A percentile compares a stretch with the other conserved stretches of the same genome.
Conservation (phyloP, 92 coral and sea anemone species). For the Scolanthus callimorphus region DNA sequence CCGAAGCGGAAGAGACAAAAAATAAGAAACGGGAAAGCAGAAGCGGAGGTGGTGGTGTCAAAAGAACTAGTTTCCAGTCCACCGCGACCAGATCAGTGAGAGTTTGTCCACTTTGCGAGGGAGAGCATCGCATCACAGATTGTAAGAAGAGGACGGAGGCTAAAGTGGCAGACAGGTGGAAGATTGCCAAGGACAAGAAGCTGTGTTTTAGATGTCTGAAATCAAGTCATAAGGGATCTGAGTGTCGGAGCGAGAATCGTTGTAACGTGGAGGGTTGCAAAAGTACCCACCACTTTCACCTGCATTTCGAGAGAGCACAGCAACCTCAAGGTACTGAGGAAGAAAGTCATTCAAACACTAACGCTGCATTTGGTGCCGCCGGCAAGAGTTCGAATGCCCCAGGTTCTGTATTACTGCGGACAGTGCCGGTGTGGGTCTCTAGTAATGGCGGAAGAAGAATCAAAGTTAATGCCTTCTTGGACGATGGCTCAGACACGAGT, state of each 20-base stretch:
- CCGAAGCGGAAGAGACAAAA: slow-evolving; percentile 20
- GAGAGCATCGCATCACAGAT: slow-evolving; percentile 1
- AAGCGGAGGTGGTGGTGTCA: not conserved
- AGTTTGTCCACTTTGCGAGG: not conserved
- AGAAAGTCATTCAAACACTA: not conserved
- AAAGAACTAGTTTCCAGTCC: not conserved
- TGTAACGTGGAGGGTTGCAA: slow-evolving; percentile 7
- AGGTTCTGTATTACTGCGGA: slow-evolving; percentile 13
- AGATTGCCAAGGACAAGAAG: slow-evolving; percentile 3
- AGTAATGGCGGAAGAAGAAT: slow-evolving; percentile 10
- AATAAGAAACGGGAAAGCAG: slow-evolving; percentile 7
- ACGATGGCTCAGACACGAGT: slow-evolving; percentile 35
- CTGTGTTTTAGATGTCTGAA: slow-evolving; percentile 14
- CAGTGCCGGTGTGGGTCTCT: slow-evolving; percentile 25
- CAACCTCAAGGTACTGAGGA: not conserved
- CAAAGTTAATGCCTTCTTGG: slow-evolving; percentile 24
- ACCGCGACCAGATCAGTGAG: not conserved
- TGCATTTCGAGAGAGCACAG: not conserved
- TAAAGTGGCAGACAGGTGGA: slow-evolving; percentile 6
- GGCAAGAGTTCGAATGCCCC: slow-evolving; percentile 7
- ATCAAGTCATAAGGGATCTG: slow-evolving; percentile 8
- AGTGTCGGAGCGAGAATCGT: slow-evolving; percentile 6
- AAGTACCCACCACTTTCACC: slow-evolving; percentile 23
- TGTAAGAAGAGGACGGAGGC: slow-evolving; percentile 4
- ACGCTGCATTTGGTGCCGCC: slow-evolving; percentile 2